phyloP scores from a whole-genome alignment of 2,113 vertebrate genomes.

The Columba livia region DNA sequence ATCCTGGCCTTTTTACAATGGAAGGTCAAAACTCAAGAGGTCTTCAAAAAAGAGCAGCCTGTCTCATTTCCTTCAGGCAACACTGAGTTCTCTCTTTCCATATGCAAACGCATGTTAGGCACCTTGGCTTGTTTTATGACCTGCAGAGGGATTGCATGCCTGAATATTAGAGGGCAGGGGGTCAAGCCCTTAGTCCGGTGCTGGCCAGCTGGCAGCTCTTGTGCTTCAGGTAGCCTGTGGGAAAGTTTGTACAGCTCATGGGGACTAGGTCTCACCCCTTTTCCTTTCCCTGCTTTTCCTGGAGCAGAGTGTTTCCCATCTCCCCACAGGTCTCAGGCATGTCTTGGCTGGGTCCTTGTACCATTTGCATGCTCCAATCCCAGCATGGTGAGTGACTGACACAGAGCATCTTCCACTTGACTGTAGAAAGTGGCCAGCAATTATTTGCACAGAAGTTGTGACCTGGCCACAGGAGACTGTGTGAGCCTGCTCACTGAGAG shows the following conservation, averaged over 20 bases:
- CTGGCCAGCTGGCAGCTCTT: neutral
- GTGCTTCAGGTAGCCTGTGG: neutral
- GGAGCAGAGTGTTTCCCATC: neutral
- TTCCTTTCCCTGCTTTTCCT: neutral
- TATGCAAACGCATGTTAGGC: neutral
- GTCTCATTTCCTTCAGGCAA: neutral
- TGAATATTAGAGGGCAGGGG: neutral
- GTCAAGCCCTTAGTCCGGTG: neutral
- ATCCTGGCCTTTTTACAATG: neutral
- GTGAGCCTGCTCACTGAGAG: neutral
- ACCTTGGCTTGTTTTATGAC: neutral
- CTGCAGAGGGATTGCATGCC: neutral
- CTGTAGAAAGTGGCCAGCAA: neutral
- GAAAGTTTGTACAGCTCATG: neutral
- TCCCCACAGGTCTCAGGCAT: neutral
- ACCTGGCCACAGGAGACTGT: neutral
- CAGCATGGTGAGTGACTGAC: neutral
- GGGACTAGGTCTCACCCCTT: neutral
- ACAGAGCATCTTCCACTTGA: neutral
- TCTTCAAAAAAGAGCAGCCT: neutral
- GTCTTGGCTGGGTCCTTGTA: neutral
- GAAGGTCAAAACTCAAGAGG: neutral
- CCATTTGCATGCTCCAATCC: neutral
- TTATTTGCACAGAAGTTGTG: neutral
- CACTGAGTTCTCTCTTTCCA: neutral